phyloP scores from a whole-genome alignment of 2,888 invertebrate genomes.

The Fragum sueziense region DNA sequence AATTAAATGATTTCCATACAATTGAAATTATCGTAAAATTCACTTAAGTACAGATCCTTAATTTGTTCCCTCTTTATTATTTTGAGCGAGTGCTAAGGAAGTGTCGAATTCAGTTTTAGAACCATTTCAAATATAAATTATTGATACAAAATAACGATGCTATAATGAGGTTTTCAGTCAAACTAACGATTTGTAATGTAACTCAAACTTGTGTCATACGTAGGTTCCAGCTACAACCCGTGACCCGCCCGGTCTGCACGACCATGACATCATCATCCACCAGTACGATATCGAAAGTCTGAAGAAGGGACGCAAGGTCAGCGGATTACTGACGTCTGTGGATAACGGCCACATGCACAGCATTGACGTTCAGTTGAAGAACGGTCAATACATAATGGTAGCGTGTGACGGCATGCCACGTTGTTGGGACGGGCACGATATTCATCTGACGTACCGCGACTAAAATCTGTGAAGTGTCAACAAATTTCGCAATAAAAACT shows the following conservation, averaged over 20 bases:
- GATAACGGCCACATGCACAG: conserved; percentile 62
- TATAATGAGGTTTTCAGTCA: no score
- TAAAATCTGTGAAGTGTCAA: not conserved
- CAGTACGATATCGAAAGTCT: conserved; percentile 56
- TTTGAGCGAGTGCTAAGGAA: no score
- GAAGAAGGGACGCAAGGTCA: conserved; percentile 48
- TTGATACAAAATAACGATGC: no score
- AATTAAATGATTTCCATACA: no score
- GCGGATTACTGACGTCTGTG: conserved; percentile 51
- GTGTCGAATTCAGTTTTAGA: no score
- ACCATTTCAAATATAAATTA: no score
- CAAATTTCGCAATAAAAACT: not conserved
- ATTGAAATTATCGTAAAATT: no score
- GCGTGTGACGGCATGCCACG: conserved; percentile 57
- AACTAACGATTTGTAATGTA: no score
- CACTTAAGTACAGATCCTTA: no score
- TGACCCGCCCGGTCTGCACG: conserved; percentile 64
- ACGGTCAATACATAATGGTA: conserved; percentile 51
- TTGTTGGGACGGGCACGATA: conserved; percentile 69
- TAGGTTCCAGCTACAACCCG: conserved; percentile 53
- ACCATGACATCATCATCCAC: conserved; percentile 54
- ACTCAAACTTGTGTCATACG: not conserved
- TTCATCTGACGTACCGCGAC: conserved; percentile 19
- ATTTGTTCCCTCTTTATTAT: no score
- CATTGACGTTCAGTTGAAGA: conserved; percentile 50